Evolutionary conservation across 2,113 vertebrate species (phyloP), one percentile per base, ranked within the genome.

Genomic region (Euleptes europaea): DNA sequence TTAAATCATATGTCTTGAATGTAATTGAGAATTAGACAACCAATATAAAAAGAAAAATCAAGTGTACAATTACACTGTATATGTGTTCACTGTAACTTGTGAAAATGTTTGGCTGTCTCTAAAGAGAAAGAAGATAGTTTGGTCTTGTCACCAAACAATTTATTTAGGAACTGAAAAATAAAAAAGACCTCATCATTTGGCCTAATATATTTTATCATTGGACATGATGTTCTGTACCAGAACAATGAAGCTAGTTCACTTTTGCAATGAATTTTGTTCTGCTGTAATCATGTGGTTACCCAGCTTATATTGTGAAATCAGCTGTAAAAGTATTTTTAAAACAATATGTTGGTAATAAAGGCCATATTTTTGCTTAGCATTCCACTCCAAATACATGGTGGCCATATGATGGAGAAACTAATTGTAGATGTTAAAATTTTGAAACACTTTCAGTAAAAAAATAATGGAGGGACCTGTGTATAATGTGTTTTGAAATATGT

Each of bases 261-360:
- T 86, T 83, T 49, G 82, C 82, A 93, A 88, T 86, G 82, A 88
- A 91, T 90, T 82, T 82, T 85, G 23, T 82, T 94, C 78, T 90
- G 78, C 74, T 86, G 57, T 88, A 70, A 88, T 88, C 85, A 86
- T 88, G 47, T 66, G 84, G 66, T 89, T 88, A 88, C 84, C 76
- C 72, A 67, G 51, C 35, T 88, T 1, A 0, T 69, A 78, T 88
- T 90, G 81, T 82, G 88, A 77, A 93, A 91, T 84, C 77, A 88
- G 19, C 14, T 84, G 57, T 73, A 54, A 89, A 87, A 72, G 31
- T 88, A 89, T 89, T 92, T 91, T 86, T 9, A 33, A 87, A 89
- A 72, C 69, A 91, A 57, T 80, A 86, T 70, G 47, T 40, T 72
- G n/a, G 73, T 91, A 89, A 92, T 88, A 92, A 93, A 88, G 78